A percentile compares a stretch with the other conserved stretches of the same genome.
phyloP scores from a whole-genome alignment of 2,797 vertebrate genomes.

The Tokudaia muenninki region DNA sequence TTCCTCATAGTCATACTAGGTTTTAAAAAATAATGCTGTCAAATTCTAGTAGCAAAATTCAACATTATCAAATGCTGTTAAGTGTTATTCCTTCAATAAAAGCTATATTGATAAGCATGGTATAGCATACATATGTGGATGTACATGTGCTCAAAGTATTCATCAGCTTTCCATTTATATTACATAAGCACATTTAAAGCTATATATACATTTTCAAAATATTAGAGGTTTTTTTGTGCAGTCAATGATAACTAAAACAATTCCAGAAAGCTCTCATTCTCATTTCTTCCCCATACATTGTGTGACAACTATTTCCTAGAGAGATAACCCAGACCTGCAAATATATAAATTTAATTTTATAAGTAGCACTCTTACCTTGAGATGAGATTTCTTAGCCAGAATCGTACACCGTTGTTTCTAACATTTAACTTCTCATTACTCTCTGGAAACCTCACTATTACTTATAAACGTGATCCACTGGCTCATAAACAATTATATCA shows the following conservation, averaged over 20 bases:
- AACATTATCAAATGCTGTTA: neutral
- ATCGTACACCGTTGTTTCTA: constrained; percentile 36
- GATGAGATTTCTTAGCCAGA: constrained; percentile 62
- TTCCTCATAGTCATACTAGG: neutral
- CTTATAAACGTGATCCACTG: constrained; percentile 66
- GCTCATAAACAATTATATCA: constrained; percentile 75
- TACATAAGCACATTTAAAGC: constrained; percentile 18
- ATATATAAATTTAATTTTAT: constrained; percentile 1
- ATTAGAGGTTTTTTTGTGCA: constrained; percentile 19
- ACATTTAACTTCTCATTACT: constrained; percentile 65
- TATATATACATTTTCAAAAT: constrained; percentile 39
- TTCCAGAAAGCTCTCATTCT: constrained; percentile 33
- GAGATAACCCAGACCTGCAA: constrained; percentile 38
- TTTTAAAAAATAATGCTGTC: constrained; percentile 19
- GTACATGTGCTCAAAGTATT: constrained; percentile 15
- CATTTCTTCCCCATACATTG: neutral
- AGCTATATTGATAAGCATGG: neutral
- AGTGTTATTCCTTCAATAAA: constrained; percentile 20
- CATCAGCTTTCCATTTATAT: constrained; percentile 30
- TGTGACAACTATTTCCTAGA: constrained; percentile 33
- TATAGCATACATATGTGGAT: neutral
- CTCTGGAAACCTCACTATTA: constrained; percentile 47
- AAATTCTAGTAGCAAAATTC: constrained; percentile 18
- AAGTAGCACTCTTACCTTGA: neutral
- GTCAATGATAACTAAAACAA: constrained; percentile 11